A percentile compares a stretch with the other conserved stretches of the same genome.
These are phyloP conservation scores for Cephus runcator DNA, from an alignment of 2,888 invertebrate genomes.

Conservation along the genomic window DNA sequence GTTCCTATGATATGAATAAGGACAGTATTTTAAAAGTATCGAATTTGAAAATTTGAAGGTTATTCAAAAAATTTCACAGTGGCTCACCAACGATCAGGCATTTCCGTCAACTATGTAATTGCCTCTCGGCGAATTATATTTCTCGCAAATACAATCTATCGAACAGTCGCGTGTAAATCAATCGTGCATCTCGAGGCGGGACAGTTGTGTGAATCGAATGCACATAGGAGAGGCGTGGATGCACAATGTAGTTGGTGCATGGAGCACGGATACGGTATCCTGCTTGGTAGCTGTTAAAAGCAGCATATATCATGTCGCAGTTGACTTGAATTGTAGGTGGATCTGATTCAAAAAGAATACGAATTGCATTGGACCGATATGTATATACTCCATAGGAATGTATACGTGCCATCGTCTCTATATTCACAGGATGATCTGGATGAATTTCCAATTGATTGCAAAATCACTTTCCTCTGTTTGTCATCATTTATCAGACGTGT, in stretches of 20 bases:
- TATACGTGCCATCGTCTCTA: background rate
- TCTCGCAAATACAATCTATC: background rate
- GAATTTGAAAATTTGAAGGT: background rate
- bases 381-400: background rate
- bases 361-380: constrained; percentile 6
- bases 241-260: constrained; percentile 13
- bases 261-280: constrained; percentile 10
- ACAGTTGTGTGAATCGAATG: constrained; percentile 24
- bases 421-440: background rate
- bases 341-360: constrained; percentile 34
- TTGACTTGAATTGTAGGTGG: constrained; percentile 35
- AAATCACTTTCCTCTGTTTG: background rate
- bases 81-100: background rate
- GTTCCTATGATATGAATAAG: background rate
- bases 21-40: background rate
- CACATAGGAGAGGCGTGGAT: constrained; percentile 26
- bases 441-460: background rate
- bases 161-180: constrained; percentile 28
- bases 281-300: constrained; percentile 33
- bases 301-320: constrained; percentile 31
- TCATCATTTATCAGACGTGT: background rate
- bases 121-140: background rate
- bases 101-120: background rate
- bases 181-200: constrained; percentile 27
- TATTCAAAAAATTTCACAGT: background rate